Evolutionary conservation across 2,888 invertebrate species (phyloP).

Genomic region (Rutpela maculata): DNA sequence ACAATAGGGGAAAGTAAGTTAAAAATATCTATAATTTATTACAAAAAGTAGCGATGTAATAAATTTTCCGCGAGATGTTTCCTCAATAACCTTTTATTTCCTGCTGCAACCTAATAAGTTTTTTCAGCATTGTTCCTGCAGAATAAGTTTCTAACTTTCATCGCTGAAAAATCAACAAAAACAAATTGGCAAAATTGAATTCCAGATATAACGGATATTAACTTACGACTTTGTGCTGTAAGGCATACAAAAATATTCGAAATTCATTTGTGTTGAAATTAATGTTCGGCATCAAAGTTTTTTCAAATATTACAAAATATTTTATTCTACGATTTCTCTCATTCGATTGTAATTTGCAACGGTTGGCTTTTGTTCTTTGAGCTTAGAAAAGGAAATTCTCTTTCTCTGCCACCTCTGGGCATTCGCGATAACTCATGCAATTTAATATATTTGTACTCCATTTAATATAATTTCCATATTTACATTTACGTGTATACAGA

Average conservation of each 20-base stretch:
- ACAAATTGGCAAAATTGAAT: slow-evolving; percentile 3
- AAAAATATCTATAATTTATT: neutral
- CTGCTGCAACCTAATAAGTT: neutral
- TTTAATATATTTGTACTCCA: neutral
- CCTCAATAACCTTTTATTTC: neutral
- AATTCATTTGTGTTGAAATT: neutral
- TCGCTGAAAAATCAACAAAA: neutral
- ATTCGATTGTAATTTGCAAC: neutral
- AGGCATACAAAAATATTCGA: neutral
- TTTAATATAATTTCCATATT: neutral
- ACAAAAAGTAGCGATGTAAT: neutral
- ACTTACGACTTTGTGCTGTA: neutral
- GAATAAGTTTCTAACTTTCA: neutral
- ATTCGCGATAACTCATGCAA: neutral
- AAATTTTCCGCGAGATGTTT: neutral
- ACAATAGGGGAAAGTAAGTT: neutral
- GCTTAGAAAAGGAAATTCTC: neutral
- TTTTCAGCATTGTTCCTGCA: neutral
- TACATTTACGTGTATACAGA: neutral
- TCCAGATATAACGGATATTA: neutral
- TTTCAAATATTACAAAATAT: slow-evolving; percentile 3
- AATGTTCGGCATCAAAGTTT: neutral
- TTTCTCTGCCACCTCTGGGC: neutral
- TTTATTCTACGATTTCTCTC: neutral
- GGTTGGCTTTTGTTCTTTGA: neutral